Conservation (phyloP, 2,113 vertebrate genomes). For the Myotis davidii region DNA sequence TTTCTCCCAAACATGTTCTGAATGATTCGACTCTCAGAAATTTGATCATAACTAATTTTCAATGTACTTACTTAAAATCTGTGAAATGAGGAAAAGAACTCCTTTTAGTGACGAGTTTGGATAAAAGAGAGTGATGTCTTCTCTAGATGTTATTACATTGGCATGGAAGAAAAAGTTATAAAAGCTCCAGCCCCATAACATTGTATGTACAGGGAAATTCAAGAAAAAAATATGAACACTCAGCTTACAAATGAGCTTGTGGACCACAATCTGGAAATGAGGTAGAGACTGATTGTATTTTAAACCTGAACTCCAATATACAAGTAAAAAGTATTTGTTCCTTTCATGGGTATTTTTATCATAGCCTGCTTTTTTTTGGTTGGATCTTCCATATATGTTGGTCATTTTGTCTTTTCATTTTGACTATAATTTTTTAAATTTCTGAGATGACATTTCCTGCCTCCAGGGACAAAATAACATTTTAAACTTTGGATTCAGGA, state of each 20-base stretch:
- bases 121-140: background rate
- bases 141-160: background rate
- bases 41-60: background rate
- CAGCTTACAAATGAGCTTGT: background rate
- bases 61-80: background rate
- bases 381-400: background rate
- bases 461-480: background rate
- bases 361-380: background rate
- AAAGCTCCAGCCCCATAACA: background rate
- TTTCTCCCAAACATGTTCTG: background rate
- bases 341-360: background rate
- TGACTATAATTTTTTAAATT: background rate
- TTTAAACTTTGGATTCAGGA: background rate
- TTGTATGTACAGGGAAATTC: background rate
- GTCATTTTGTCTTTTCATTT: background rate
- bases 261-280: background rate
- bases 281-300: background rate
- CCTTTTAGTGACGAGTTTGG: background rate
- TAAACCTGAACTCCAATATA: background rate
- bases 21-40: background rate
- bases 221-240: background rate
- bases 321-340: background rate
- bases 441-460: background rate
- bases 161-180: background rate
- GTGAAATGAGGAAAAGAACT: background rate